A percentile compares a stretch with the other conserved stretches of the same genome.
These are phyloP conservation scores for Cecropterus lyciades DNA, from an alignment of 1,140 invertebrate species.

Conservation along the genomic window DNA sequence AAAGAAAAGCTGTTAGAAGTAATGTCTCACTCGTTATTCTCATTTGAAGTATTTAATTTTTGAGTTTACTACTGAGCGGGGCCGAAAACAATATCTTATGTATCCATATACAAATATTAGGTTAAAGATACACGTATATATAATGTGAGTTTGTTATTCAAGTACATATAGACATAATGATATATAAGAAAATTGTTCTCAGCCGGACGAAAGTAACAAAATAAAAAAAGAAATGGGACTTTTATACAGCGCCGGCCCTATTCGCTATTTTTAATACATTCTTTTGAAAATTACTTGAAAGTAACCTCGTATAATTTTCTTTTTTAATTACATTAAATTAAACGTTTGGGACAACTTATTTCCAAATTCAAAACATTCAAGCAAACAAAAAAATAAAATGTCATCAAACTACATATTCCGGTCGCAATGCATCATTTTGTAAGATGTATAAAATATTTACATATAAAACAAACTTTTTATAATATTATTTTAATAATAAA, in stretches of 20 bases:
- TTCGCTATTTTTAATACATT: constrained; percentile 18
- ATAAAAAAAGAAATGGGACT: constrained; percentile 32
- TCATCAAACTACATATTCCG: too few species aligned
- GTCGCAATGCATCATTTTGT: too few species aligned
- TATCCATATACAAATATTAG: background rate
- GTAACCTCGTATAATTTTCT: too few species aligned
- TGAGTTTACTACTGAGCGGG: constrained; percentile 19
- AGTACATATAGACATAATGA: background rate
- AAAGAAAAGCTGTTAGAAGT: constrained; percentile 27
- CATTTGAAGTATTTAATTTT: constrained; percentile 18
- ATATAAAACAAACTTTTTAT: too few species aligned
- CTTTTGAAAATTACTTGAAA: background rate
- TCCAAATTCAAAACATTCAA: too few species aligned
- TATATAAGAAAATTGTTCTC: constrained; percentile 28
- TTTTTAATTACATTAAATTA: too few species aligned
- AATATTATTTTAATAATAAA: too few species aligned
- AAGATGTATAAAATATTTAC: too few species aligned
- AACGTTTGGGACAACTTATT: too few species aligned
- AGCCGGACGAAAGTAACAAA: constrained; percentile 29
- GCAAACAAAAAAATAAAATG: too few species aligned
- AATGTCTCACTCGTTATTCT: constrained; percentile 25
- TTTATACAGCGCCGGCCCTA: constrained; percentile 30
- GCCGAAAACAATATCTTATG: constrained; percentile 29
- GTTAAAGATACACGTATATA: constrained; percentile 11
- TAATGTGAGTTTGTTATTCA: constrained; percentile 14